Conservation (phyloP, 2,113 vertebrate genomes). For the Dicaeum eximium region DNA sequence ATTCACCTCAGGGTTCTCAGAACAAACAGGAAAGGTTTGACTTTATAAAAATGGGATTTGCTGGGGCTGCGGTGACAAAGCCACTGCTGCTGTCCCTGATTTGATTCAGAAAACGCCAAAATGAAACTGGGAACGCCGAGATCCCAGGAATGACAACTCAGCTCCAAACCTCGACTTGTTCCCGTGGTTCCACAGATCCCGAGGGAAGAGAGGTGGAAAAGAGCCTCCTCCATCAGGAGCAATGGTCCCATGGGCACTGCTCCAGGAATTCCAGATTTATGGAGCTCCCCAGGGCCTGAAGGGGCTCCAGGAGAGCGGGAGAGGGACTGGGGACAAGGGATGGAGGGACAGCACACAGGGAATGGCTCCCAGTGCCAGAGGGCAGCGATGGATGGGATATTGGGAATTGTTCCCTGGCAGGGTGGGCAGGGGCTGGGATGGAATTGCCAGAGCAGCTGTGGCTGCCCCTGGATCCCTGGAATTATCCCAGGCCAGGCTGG, state of each 20-base stretch:
- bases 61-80: background rate
- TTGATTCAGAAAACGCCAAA: background rate
- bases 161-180: background rate
- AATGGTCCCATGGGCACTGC: background rate
- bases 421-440: accelerated
- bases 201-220: accelerated
- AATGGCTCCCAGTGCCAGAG: background rate
- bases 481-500: background rate
- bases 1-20: no score
- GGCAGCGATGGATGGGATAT: background rate
- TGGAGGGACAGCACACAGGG: background rate
- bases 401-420: background rate
- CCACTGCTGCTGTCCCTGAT: background rate
- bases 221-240: background rate
- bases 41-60: background rate
- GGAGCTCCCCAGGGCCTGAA: background rate
- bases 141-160: background rate
- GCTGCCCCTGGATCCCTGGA: background rate
- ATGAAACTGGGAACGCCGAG: background rate
- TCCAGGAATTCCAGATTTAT: background rate
- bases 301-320: background rate
- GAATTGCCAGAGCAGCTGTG: background rate
- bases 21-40: background rate
- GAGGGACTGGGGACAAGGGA: background rate
- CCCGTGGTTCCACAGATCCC: no score